Percentiles rank a stretch among this genome's conserved stretches.
These are phyloP conservation scores for Cataglyphis hispanica DNA, from an alignment of 1,140 invertebrate species.

Conservation along the genomic window DNA sequence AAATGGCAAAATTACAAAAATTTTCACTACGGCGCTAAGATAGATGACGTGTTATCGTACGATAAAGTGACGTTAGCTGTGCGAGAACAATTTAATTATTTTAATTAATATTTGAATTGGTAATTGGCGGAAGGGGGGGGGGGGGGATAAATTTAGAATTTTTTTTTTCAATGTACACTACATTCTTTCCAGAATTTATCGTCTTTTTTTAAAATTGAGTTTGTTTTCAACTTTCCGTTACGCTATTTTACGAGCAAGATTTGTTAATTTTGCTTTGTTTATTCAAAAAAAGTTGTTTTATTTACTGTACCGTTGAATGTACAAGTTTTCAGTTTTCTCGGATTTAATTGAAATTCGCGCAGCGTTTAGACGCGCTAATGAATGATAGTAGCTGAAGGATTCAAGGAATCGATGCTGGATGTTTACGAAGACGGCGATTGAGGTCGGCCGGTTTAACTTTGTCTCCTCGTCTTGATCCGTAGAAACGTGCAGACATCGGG, in stretches of 20 bases:
- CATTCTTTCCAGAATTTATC: background rate
- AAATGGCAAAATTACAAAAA: constrained; percentile 36
- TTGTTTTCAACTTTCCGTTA: background rate
- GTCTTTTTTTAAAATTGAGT: background rate
- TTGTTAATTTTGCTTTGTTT: background rate
- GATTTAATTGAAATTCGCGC: constrained; percentile 36
- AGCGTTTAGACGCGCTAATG: constrained; percentile 45
- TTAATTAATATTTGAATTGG: background rate
- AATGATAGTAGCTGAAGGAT: constrained; percentile 42
- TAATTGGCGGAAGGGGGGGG: background rate
- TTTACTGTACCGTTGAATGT: background rate
- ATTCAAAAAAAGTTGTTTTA: background rate
- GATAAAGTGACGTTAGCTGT: constrained; percentile 6
- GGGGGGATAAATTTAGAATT: background rate
- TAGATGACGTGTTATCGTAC: background rate
- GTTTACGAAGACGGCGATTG: constrained; percentile 59
- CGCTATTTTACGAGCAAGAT: background rate
- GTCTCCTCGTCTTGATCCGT: constrained; percentile 47
- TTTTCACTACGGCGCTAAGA: constrained; percentile 7
- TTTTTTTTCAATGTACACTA: background rate
- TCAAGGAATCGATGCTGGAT: constrained; percentile 43
- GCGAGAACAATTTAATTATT: background rate
- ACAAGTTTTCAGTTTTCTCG: background rate
- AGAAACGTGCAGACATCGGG: constrained; percentile 45
- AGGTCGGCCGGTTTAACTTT: constrained; percentile 66